Evolutionary conservation across 2,797 vertebrate species (phyloP).

Genomic region (Chiropotes sagulatus): DNA sequence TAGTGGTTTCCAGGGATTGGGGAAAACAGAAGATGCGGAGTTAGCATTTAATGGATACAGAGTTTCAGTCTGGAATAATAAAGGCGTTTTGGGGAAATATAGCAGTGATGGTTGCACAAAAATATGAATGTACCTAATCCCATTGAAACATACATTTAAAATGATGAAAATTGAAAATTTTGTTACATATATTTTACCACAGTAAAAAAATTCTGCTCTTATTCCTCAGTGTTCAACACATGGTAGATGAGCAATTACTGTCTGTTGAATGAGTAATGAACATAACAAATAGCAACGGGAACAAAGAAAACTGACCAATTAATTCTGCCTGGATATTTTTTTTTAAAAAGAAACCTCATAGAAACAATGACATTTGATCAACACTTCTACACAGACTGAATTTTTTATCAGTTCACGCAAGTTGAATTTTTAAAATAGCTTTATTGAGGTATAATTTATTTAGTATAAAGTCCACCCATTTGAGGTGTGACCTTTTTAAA

Average conservation of each 20-base stretch:
- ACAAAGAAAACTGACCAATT: not conserved
- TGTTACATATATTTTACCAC: not conserved
- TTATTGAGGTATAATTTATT: conserved; percentile 32
- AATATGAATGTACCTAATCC: not conserved
- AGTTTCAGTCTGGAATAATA: not conserved
- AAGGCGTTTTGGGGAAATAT: not conserved
- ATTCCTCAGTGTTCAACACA: not conserved
- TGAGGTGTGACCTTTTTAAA: conserved; percentile 26
- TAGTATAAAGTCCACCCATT: not conserved
- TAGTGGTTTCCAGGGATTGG: too few species aligned
- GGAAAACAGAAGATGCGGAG: not conserved
- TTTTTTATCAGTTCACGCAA: conserved; percentile 2
- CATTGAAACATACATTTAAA: not conserved
- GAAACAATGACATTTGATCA: not conserved
- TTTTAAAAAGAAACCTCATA: not conserved
- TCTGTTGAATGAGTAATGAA: not conserved
- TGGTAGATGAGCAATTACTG: not conserved
- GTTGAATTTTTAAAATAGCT: not conserved
- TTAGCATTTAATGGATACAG: fast-evolving
- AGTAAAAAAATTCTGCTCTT: not conserved
- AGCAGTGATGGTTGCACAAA: not conserved
- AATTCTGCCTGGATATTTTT: not conserved
- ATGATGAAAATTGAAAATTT: not conserved
- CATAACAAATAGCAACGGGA: not conserved
- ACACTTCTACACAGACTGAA: not conserved